These are phyloP conservation scores for Polydrusus pterygomalis DNA, from an alignment of 2,888 invertebrate species.

Conservation along the genomic window DNA sequence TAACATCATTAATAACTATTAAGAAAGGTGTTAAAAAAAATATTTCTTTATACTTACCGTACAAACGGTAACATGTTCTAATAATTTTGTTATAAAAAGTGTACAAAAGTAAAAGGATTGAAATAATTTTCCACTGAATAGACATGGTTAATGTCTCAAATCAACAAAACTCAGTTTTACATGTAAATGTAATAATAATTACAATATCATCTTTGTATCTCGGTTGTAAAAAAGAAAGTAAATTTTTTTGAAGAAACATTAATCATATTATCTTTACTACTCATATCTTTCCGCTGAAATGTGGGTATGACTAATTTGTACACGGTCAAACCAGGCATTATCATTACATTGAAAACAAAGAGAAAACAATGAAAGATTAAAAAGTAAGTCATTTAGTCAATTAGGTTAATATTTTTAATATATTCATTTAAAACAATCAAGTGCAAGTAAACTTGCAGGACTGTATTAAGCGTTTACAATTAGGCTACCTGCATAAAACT, in stretches of 20 bases:
- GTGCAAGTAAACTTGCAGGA: not conserved
- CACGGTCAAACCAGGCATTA: constrained; percentile 48
- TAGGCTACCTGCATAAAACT: no score
- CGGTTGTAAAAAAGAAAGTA: constrained; percentile 43
- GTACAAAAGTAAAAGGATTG: constrained; percentile 5
- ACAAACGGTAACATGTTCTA: not conserved
- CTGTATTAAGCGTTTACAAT: not conserved
- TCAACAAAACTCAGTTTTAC: constrained; percentile 1
- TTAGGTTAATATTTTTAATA: constrained; percentile 35
- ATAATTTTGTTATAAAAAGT: constrained; percentile 9
- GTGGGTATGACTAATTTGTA: constrained; percentile 42
- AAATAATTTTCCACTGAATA: not conserved
- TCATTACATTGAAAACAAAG: constrained; percentile 33
- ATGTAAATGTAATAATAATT: not conserved
- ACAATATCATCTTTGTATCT: constrained; percentile 1
- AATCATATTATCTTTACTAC: constrained; percentile 50
- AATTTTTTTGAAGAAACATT: constrained; percentile 34
- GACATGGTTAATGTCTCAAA: constrained; percentile 15
- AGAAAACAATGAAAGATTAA: constrained; percentile 50
- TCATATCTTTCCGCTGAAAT: constrained; percentile 45
- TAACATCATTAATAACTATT: no score
- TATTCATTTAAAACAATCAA: constrained; percentile 34
- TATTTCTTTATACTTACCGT: no score
- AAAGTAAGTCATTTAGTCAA: constrained; percentile 45
- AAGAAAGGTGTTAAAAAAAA: no score